Evolutionary conservation across 1,140 invertebrate species (phyloP).

Genomic region (Brachionus calyciflorus): DNA sequence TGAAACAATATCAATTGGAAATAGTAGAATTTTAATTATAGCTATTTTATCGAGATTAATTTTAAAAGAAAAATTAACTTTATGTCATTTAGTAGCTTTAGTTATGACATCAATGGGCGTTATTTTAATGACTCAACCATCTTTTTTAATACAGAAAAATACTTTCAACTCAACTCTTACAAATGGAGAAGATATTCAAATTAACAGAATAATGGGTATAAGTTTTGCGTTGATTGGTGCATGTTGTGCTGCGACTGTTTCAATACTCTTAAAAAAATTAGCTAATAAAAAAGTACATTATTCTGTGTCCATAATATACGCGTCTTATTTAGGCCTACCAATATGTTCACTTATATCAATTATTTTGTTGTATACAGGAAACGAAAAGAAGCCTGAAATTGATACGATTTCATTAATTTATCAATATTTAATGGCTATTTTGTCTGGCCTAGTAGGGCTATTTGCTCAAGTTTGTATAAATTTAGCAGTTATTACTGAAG

Average conservation of each 20-base stretch:
- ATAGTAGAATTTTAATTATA: conserved; percentile 3
- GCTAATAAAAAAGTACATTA: conserved; percentile 46
- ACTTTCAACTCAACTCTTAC: no score
- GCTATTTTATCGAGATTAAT: conserved; percentile 27
- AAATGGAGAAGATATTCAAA: not conserved
- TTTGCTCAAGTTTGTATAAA: conserved; percentile 17
- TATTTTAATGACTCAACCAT: conserved; percentile 15
- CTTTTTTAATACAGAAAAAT: conserved; percentile 24
- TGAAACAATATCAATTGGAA: not conserved
- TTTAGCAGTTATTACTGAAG: not conserved
- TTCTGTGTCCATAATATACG: conserved; percentile 31
- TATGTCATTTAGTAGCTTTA: conserved; percentile 18
- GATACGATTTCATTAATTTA: not conserved
- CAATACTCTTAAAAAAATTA: conserved; percentile 31
- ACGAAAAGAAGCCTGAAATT: not conserved
- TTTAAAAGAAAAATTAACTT: conserved; percentile 39
- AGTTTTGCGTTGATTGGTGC: not conserved
- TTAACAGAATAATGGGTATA: not conserved
- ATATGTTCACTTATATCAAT: not conserved
- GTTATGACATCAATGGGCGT: conserved; percentile 19
- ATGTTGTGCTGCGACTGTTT: not conserved
- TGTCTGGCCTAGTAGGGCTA: conserved; percentile 1
- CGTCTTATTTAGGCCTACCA: conserved; percentile 19
- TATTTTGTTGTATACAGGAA: not conserved
- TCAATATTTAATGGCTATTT: not conserved